A percentile compares a stretch with the other conserved stretches of the same genome.
Evolutionary conservation across 2,888 invertebrate species (phyloP).

Genomic region (Drosophila siamana): DNA sequence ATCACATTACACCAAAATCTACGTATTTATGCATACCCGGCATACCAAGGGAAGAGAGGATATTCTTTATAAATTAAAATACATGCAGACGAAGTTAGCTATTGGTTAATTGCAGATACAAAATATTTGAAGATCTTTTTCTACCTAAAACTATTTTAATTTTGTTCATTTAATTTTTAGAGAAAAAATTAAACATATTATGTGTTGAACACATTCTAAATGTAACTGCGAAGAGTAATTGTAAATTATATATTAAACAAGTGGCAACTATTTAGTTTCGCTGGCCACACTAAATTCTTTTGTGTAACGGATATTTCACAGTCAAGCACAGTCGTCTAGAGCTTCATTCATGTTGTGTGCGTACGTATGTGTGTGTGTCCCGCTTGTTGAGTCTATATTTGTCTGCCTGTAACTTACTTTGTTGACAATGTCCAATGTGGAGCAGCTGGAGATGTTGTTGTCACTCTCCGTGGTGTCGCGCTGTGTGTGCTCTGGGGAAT

Average conservation of each 20-base stretch:
- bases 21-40: background rate
- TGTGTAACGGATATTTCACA: too few relatives aligned
- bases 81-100: too few relatives aligned
- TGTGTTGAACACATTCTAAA: too few relatives aligned
- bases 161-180: too few relatives aligned
- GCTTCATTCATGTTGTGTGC: background rate
- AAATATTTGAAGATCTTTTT: too few relatives aligned
- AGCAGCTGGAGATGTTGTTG: constrained; percentile 85
- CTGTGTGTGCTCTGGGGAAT: constrained; percentile 80
- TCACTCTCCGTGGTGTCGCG: constrained; percentile 84
- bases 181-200: too few relatives aligned
- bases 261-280: too few relatives aligned
- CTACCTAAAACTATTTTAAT: too few relatives aligned
- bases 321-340: background rate
- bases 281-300: too few relatives aligned
- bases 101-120: too few relatives aligned
- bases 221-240: too few relatives aligned
- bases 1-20: background rate
- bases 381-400: background rate
- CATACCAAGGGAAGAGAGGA: background rate
- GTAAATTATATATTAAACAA: too few relatives aligned
- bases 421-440: constrained; percentile 84
- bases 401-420: constrained; percentile 75
- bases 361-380: background rate
- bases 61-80: background rate